Conservation (phyloP, 1,140 invertebrate genomes). For the Drosophila sulfurigaster region DNA sequence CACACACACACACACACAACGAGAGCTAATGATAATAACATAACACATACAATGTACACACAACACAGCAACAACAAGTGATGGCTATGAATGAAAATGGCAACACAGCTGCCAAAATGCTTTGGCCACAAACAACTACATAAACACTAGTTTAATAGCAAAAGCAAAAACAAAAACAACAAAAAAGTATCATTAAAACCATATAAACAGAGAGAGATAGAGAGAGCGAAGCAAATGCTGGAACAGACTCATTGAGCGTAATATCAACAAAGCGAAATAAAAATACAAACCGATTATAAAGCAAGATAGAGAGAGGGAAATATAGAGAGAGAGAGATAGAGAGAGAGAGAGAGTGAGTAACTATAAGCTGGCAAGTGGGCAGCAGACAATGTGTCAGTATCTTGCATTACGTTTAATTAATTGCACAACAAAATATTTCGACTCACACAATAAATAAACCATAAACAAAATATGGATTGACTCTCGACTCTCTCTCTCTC, state of each 20-base stretch:
- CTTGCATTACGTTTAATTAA: conserved; percentile 43
- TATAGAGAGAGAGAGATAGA: neutral
- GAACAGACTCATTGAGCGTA: conserved; percentile 22
- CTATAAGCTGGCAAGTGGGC: conserved; percentile 15
- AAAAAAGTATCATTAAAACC: conserved; percentile 22
- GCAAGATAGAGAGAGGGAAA: neutral
- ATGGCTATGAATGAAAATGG: conserved; percentile 77
- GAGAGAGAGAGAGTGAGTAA: neutral
- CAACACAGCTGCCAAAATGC: conserved; percentile 52
- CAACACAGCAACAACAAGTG: conserved; percentile 1
- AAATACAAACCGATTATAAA: conserved; percentile 14
- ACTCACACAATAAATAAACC: conserved; percentile 22
- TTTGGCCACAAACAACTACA: conserved; percentile 43
- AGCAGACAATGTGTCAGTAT: conserved; percentile 40
- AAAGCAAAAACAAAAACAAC: conserved; percentile 24
- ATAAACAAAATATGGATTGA: conserved; percentile 43
- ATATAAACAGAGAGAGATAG: conserved; percentile 41
- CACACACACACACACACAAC: conserved; percentile 12
- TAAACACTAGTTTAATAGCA: conserved; percentile 23
- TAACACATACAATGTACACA: conserved; percentile 38
- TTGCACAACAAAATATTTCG: conserved; percentile 40
- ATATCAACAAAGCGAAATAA: conserved; percentile 3
- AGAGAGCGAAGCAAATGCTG: conserved; percentile 22
- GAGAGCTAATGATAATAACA: conserved; percentile 75
- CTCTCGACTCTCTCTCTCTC: too few relatives aligned